Evolutionary conservation across 2,797 vertebrate species (phyloP).

Genomic region (Pachyuromys duprasi): DNA sequence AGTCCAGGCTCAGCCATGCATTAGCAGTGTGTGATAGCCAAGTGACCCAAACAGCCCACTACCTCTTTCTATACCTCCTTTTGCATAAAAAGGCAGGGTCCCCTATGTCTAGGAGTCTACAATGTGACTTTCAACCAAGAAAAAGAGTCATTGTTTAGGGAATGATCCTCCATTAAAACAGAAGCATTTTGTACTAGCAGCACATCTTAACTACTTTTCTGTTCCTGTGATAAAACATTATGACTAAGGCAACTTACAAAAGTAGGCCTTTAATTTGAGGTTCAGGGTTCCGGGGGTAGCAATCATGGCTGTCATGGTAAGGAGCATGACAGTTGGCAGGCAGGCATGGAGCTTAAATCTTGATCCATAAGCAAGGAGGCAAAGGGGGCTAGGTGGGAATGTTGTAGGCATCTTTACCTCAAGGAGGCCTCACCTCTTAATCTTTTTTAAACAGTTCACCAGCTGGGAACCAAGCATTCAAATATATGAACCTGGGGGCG

Average conservation of each 20-base stretch:
- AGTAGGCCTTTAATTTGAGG: not conserved
- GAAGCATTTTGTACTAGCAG: not conserved
- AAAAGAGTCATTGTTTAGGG: conserved; percentile 14
- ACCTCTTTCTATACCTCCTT: not conserved
- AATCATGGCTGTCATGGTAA: not conserved
- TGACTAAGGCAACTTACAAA: not conserved
- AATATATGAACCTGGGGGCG: not conserved
- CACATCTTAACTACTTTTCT: not conserved
- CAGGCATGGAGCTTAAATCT: not conserved
- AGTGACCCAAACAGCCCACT: not conserved
- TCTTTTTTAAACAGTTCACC: not conserved
- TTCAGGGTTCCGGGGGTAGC: not conserved
- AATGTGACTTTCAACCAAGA: not conserved
- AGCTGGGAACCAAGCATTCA: not conserved
- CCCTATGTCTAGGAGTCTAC: not conserved
- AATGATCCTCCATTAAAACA: not conserved
- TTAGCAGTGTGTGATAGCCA: not conserved
- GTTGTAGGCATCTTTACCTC: not conserved
- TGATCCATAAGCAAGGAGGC: not conserved
- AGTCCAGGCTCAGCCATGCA: not conserved
- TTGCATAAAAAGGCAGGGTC: not conserved
- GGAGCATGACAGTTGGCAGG: not conserved
- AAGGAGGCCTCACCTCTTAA: not conserved
- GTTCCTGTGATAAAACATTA: not conserved
- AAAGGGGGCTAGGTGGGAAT: not conserved